phyloP scores from a whole-genome alignment of 1,140 invertebrate species.

The Zophobas atratus region DNA sequence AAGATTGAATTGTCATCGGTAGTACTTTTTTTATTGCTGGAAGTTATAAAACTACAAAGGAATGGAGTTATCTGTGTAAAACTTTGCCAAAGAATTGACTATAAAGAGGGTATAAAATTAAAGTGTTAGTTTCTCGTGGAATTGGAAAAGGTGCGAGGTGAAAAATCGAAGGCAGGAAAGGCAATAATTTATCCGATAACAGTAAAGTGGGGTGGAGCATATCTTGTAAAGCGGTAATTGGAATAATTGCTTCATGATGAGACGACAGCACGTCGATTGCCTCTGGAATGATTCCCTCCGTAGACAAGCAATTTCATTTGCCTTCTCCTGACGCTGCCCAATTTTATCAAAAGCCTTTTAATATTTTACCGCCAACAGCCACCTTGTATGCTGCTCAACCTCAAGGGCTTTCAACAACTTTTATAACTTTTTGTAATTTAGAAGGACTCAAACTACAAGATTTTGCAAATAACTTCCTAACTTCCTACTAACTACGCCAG shows the following conservation, averaged over 20 bases:
- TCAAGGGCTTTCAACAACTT: conserved; percentile 51
- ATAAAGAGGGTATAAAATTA: conserved; percentile 47
- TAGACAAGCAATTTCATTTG: conserved; percentile 57
- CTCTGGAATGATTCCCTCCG: conserved; percentile 50
- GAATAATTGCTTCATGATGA: conserved; percentile 58
- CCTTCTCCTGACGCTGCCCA: conserved; percentile 53
- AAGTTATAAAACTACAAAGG: conserved; percentile 49
- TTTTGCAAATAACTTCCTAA: conserved; percentile 40
- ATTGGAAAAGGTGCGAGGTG: conserved; percentile 43
- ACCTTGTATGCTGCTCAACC: conserved; percentile 49
- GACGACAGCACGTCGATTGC: conserved; percentile 49
- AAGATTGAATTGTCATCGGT: conserved; percentile 48
- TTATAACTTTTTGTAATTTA: conserved; percentile 47
- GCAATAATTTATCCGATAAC: conserved; percentile 53
- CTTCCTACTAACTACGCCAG: conserved; percentile 20
- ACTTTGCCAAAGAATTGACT: conserved; percentile 47
- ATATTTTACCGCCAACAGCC: conserved; percentile 56
- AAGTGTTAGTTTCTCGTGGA: conserved; percentile 47
- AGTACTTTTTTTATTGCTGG: conserved; percentile 41
- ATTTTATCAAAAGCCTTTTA: conserved; percentile 62
- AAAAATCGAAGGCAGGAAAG: conserved; percentile 46
- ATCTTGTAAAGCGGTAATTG: conserved; percentile 56
- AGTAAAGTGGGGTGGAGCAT: conserved; percentile 46
- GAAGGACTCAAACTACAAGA: conserved; percentile 38
- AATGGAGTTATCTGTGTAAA: conserved; percentile 46